Conservation (phyloP, 2,888 invertebrate species). For the Mamestra brassicae region DNA sequence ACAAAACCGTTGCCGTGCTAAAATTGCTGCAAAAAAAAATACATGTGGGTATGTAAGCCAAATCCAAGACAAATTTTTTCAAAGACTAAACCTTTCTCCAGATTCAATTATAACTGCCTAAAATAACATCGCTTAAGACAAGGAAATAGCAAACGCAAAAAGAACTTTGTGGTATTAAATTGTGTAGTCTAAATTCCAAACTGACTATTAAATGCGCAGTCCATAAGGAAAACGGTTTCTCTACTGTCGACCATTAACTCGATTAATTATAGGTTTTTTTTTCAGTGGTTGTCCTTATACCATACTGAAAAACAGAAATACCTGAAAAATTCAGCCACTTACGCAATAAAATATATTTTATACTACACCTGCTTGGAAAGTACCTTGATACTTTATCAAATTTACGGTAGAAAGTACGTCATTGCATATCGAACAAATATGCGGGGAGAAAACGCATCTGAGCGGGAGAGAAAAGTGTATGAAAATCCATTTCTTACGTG, state of each 20-base stretch:
- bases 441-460: too few species aligned
- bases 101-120: background rate
- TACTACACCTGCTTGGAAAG: too few species aligned
- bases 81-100: background rate
- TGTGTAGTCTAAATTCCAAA: conserved; percentile 17
- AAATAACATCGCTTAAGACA: conserved; percentile 13
- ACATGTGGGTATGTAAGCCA: background rate
- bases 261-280: conserved; percentile 19
- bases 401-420: too few species aligned
- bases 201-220: background rate
- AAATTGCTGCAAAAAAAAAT: background rate
- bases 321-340: background rate
- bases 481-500: too few species aligned
- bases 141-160: conserved; percentile 32
- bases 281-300: conserved; percentile 23
- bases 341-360: background rate
- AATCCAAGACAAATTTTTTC: background rate
- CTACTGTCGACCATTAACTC: conserved; percentile 13
- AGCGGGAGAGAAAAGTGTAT: too few species aligned
- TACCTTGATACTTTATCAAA: too few species aligned
- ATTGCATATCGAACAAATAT: too few species aligned
- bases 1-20: background rate
- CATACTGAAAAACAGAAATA: conserved; percentile 36
- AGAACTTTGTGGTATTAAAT: conserved; percentile 13
- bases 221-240: conserved; percentile 44